phyloP scores from a whole-genome alignment of 2,797 vertebrate genomes.

The Psittacula echo region DNA sequence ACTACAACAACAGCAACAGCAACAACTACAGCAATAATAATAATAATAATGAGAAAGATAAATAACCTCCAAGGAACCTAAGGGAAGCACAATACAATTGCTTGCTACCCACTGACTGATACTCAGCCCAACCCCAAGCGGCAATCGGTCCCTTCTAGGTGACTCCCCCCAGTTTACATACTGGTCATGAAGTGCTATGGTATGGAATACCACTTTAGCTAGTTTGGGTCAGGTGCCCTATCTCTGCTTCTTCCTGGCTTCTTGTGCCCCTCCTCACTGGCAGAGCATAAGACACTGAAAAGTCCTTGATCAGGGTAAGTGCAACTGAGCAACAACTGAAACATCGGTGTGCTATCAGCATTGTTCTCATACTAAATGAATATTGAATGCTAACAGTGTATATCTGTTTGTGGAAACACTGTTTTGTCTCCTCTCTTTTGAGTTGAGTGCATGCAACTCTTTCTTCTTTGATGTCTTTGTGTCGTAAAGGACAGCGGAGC shows the following conservation, averaged over 20 bases:
- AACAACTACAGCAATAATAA: accelerated
- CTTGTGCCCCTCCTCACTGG: neutral
- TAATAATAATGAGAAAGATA: neutral
- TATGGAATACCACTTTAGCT: neutral
- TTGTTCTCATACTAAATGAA: neutral
- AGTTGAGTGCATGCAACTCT: neutral
- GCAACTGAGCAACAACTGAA: neutral
- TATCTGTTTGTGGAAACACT: constrained; percentile 38
- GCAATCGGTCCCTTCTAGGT: neutral
- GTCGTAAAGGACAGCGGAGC: neutral
- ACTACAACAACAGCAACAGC: neutral
- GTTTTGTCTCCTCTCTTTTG: neutral
- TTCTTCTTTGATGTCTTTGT: neutral
- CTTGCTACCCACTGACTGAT: neutral
- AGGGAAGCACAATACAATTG: neutral
- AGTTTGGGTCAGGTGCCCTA: neutral
- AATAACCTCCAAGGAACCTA: neutral
- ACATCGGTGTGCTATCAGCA: neutral
- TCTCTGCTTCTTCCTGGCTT: neutral
- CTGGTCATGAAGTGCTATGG: neutral
- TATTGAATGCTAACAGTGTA: neutral
- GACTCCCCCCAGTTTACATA: neutral
- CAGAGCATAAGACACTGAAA: neutral
- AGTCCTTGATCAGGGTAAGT: neutral
- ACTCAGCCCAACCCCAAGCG: neutral